A percentile compares a stretch with the other conserved stretches of the same genome.
Evolutionary conservation across 2,888 invertebrate species (phyloP).

Genomic region (Cheilosia urbana): DNA sequence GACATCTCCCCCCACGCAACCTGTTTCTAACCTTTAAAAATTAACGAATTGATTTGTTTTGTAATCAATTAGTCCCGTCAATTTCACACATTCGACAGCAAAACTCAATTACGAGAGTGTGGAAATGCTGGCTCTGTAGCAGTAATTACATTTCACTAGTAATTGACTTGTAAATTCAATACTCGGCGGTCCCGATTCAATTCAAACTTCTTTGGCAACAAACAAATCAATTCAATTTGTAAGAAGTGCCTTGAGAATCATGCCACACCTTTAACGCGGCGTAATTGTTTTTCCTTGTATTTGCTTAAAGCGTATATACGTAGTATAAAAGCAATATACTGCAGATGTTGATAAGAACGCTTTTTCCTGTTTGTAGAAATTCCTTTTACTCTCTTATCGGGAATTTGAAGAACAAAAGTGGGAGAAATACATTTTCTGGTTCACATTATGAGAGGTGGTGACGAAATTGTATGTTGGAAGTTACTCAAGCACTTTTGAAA

Average conservation of each 20-base stretch:
- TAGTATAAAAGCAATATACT: conserved; percentile 21
- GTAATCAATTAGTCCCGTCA: no score
- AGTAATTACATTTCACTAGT: no score
- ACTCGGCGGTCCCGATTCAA: no score
- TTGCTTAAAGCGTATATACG: conserved; percentile 22
- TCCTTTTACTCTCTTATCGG: conserved; percentile 7
- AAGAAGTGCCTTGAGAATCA: conserved; percentile 16
- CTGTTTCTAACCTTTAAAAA: no score
- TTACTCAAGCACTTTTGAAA: not conserved
- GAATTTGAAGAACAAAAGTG: not conserved
- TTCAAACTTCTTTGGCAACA: no score
- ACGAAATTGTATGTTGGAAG: not conserved
- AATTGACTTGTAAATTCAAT: no score
- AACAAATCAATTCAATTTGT: no score
- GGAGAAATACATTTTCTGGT: not conserved
- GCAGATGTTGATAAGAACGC: conserved; percentile 40
- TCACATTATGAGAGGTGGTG: not conserved
- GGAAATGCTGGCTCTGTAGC: no score
- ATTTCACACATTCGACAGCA: no score
- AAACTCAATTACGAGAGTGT: no score
- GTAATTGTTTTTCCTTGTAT: conserved; percentile 37
- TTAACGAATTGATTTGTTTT: no score
- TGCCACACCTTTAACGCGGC: conserved; percentile 37
- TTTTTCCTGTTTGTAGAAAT: conserved; percentile 20
- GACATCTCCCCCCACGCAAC: no score